phyloP scores from a whole-genome alignment of 2,888 invertebrate species.

The Cryptocephalus moraei region DNA sequence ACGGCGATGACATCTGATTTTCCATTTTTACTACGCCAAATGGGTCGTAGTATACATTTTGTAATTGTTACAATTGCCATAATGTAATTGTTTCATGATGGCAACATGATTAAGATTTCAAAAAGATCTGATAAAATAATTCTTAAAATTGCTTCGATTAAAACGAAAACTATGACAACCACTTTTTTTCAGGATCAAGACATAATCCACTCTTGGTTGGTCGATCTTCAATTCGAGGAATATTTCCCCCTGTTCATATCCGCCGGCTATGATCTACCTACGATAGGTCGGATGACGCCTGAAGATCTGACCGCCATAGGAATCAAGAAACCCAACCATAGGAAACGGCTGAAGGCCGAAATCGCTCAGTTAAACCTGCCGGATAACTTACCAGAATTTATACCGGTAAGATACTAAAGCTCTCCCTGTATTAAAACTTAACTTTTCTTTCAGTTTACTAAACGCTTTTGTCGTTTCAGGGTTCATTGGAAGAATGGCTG shows the following conservation, averaged over 20 bases:
- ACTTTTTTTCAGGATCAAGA: slow-evolving; percentile 73
- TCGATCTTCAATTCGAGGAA: slow-evolving; percentile 88
- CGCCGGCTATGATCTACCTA: slow-evolving; percentile 95
- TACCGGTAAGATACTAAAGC: slow-evolving; percentile 55
- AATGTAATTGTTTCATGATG: no score
- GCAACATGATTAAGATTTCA: no score
- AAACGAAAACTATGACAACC: background rate
- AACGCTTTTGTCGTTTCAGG: slow-evolving; percentile 43
- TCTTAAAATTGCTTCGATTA: background rate
- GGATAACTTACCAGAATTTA: slow-evolving; percentile 90
- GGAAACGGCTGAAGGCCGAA: slow-evolving; percentile 92
- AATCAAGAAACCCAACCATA: slow-evolving; percentile 94
- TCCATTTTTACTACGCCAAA: no score
- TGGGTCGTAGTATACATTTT: no score
- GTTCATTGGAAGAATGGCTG: slow-evolving; percentile 91
- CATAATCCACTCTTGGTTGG: slow-evolving; percentile 89
- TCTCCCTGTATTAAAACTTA: background rate
- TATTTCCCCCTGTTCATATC: slow-evolving; percentile 88
- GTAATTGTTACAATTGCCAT: no score
- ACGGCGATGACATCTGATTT: no score
- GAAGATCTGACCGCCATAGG: slow-evolving; percentile 84
- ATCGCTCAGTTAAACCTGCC: slow-evolving; percentile 89
- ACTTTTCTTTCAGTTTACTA: background rate
- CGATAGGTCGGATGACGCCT: slow-evolving; percentile 98
- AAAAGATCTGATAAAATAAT: no score